phyloP scores from a whole-genome alignment of 2,797 vertebrate species.

The Neosilurus mollespiculum region DNA sequence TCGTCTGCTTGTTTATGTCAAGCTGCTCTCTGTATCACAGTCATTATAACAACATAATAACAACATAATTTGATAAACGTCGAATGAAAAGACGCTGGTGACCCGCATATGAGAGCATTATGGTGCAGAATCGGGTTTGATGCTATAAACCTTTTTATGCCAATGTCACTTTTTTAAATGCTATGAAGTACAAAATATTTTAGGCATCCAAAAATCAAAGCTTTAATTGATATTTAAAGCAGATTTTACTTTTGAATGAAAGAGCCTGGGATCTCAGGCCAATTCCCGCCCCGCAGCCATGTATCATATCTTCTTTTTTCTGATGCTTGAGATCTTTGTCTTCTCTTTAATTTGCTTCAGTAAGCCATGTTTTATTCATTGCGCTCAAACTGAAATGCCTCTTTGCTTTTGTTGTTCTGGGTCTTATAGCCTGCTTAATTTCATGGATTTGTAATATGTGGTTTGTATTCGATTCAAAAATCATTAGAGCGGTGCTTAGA shows the following conservation, averaged over 20 bases:
- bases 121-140: neutral
- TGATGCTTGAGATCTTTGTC: slow-evolving; percentile 39
- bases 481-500: neutral
- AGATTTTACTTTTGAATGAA: slow-evolving; percentile 72
- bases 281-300: slow-evolving; percentile 61
- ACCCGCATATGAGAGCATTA: neutral
- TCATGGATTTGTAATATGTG: neutral
- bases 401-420: slow-evolving; percentile 7
- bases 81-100: neutral
- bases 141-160: neutral
- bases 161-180: no score
- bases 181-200: neutral
- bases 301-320: slow-evolving; percentile 27
- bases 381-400: neutral
- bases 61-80: no score
- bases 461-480: neutral
- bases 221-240: slow-evolving; percentile 19
- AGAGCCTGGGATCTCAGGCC: slow-evolving; percentile 58
- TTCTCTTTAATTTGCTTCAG: slow-evolving; percentile 45
- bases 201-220: neutral
- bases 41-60: no score
- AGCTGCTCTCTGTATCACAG: no score
- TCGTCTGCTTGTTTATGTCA: no score
- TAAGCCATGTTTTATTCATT: slow-evolving; percentile 70
- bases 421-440: slow-evolving; percentile 16